Evolutionary conservation across 2,797 vertebrate species (phyloP).

Genomic region (Sardinella longiceps): DNA sequence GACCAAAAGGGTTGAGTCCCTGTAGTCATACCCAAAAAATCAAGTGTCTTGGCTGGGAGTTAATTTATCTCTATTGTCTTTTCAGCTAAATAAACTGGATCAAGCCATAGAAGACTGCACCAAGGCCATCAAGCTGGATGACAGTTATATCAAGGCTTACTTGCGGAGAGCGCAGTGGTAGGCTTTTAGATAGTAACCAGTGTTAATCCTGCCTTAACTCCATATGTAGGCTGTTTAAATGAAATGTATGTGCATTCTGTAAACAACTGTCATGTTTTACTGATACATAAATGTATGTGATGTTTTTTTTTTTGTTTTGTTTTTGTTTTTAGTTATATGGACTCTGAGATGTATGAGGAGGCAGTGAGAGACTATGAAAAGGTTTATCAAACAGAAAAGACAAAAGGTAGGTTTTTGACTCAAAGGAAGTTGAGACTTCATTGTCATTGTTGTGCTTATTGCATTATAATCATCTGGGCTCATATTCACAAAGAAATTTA

Average conservation of each 20-base stretch:
- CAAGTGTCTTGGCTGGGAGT: too few relatives aligned
- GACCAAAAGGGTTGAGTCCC: too few relatives aligned
- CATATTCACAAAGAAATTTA: too few relatives aligned
- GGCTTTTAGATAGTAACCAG: background rate
- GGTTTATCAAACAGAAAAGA: conserved; percentile 97
- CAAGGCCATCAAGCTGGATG: conserved; percentile 90
- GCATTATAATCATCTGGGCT: too few relatives aligned
- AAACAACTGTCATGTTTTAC: background rate
- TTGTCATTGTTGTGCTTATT: too few relatives aligned
- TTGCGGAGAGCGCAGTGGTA: conserved; percentile 95
- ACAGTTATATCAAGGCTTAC: conserved; percentile 94
- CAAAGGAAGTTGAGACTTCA: background rate
- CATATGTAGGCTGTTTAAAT: too few relatives aligned
- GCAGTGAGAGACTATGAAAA: conserved; percentile 96
- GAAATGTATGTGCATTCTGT: background rate
- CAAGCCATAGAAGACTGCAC: conserved; percentile 96
- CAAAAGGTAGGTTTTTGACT: conserved; percentile 83
- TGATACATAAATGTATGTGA: background rate
- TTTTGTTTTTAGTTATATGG: conserved; percentile 95
- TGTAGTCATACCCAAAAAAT: too few relatives aligned
- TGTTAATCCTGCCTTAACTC: too few relatives aligned
- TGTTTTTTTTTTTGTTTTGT: too few relatives aligned
- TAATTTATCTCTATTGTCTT: too few relatives aligned
- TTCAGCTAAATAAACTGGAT: conserved; percentile 92
- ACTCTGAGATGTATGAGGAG: conserved; percentile 94